Conservation (phyloP, 2,888 invertebrate genomes). For the Cephus pygmeus region DNA sequence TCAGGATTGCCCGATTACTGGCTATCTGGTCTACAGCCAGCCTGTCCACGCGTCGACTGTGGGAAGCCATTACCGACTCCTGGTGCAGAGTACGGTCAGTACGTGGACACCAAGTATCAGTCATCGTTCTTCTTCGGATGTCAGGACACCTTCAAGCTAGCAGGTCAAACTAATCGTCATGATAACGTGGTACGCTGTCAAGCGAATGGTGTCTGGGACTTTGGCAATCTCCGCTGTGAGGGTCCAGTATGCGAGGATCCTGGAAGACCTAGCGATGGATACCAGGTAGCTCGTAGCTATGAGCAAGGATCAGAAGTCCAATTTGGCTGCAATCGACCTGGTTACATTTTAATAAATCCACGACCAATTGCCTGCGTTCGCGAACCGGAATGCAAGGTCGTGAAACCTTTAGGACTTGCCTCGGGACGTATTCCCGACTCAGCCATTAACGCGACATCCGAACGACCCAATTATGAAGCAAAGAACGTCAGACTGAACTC, state of each 20-base stretch:
- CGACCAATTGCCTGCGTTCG: slow-evolving; percentile 90
- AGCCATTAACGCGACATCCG: slow-evolving; percentile 95
- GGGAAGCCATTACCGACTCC: slow-evolving; percentile 92
- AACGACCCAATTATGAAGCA: slow-evolving; percentile 92
- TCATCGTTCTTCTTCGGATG: slow-evolving; percentile 96
- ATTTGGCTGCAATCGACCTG: slow-evolving; percentile 90
- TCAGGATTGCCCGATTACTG: slow-evolving; percentile 90
- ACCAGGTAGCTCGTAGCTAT: slow-evolving; percentile 85
- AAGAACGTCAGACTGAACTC: slow-evolving; percentile 89
- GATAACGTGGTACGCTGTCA: slow-evolving; percentile 93
- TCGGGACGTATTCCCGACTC: slow-evolving; percentile 94
- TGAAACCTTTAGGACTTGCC: slow-evolving; percentile 89
- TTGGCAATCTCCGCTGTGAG: slow-evolving; percentile 94
- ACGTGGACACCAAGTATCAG: slow-evolving; percentile 88
- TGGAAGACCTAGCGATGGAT: slow-evolving; percentile 92
- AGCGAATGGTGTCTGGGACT: slow-evolving; percentile 96
- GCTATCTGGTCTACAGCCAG: slow-evolving; percentile 87
- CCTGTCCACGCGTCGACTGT: slow-evolving; percentile 90
- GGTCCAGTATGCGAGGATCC: slow-evolving; percentile 98
- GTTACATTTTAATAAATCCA: slow-evolving; percentile 92
- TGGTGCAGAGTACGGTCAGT: slow-evolving; percentile 93
- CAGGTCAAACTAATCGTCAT: slow-evolving; percentile 90
- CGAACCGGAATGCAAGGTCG: slow-evolving; percentile 94
- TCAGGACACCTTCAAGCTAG: slow-evolving; percentile 93
- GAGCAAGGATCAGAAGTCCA: slow-evolving; percentile 91